Evolutionary conservation across 1,140 invertebrate species (phyloP).

Genomic region (Solenopsis fugax): DNA sequence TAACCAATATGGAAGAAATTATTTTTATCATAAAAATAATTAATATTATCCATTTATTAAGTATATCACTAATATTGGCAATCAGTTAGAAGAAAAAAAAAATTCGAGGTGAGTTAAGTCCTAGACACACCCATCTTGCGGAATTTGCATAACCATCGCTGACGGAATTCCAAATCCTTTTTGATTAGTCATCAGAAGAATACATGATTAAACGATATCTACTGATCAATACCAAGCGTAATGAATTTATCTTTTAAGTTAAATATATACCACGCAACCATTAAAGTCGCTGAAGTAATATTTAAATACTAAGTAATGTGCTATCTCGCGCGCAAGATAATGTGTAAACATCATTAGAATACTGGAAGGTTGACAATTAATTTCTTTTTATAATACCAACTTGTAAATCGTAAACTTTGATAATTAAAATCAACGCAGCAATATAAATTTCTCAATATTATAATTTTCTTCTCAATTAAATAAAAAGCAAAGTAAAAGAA

Average conservation of each 20-base stretch:
- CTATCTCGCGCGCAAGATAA: conserved; percentile 61
- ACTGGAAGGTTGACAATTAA: conserved; percentile 9
- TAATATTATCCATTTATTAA: conserved; percentile 10
- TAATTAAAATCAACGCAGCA: not conserved
- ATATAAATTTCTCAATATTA: not conserved
- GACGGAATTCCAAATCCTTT: conserved; percentile 39
- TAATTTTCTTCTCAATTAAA: not conserved
- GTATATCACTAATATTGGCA: not conserved
- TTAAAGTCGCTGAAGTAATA: not conserved
- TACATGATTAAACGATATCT: not conserved
- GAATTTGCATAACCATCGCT: conserved; percentile 13
- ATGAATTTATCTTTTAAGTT: conserved; percentile 20
- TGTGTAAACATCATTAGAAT: conserved; percentile 68
- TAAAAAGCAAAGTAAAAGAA: not conserved
- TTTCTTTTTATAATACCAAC: not conserved
- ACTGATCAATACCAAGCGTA: not conserved
- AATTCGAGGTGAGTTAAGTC: not conserved
- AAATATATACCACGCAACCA: too few species aligned
- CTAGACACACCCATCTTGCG: conserved; percentile 10
- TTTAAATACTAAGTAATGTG: not conserved
- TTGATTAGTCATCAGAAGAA: conserved; percentile 4
- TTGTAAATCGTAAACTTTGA: not conserved
- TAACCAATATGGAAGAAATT: not conserved
- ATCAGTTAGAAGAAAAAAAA: not conserved
- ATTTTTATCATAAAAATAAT: not conserved